phyloP scores from a whole-genome alignment of 2,113 vertebrate species.

The Ornithorhynchus anatinus region DNA sequence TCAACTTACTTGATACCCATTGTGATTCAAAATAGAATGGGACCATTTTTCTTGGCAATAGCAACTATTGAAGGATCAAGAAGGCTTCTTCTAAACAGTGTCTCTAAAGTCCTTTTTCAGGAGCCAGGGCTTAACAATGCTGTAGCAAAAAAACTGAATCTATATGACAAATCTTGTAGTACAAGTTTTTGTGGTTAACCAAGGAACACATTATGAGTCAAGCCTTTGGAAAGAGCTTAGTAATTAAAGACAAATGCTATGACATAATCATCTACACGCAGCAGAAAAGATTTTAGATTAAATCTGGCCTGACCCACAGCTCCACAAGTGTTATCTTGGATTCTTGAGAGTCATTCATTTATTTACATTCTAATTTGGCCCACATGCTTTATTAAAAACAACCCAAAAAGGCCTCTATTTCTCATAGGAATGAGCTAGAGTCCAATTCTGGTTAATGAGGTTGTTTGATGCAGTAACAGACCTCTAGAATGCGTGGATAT shows the following conservation, averaged over 20 bases:
- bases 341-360: slow-evolving; percentile 74
- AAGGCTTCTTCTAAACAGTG: background rate
- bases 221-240: slow-evolving; percentile 75
- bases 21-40: slow-evolving; percentile 26
- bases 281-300: slow-evolving; percentile 78
- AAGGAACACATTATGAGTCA: slow-evolving; percentile 77
- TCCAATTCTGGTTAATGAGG: slow-evolving; percentile 50
- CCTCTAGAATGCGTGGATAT: slow-evolving; percentile 19
- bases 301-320: slow-evolving; percentile 76
- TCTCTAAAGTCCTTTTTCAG: slow-evolving; percentile 66
- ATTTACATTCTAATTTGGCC: slow-evolving; percentile 79
- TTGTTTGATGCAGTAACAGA: slow-evolving; percentile 46
- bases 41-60: slow-evolving; percentile 28
- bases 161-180: slow-evolving; percentile 79
- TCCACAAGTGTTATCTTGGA: slow-evolving; percentile 81
- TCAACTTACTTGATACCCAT: background rate
- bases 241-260: slow-evolving; percentile 87
- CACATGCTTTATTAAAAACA: slow-evolving; percentile 75
- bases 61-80: background rate
- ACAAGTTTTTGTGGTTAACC: slow-evolving; percentile 85
- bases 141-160: slow-evolving; percentile 59
- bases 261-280: slow-evolving; percentile 81
- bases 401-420: slow-evolving; percentile 48
- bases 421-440: slow-evolving; percentile 52
- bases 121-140: slow-evolving; percentile 64